A percentile compares a stretch with the other conserved stretches of the same genome.
Conservation (phyloP, 2,797 vertebrate species). For the Falco peregrinus region DNA sequence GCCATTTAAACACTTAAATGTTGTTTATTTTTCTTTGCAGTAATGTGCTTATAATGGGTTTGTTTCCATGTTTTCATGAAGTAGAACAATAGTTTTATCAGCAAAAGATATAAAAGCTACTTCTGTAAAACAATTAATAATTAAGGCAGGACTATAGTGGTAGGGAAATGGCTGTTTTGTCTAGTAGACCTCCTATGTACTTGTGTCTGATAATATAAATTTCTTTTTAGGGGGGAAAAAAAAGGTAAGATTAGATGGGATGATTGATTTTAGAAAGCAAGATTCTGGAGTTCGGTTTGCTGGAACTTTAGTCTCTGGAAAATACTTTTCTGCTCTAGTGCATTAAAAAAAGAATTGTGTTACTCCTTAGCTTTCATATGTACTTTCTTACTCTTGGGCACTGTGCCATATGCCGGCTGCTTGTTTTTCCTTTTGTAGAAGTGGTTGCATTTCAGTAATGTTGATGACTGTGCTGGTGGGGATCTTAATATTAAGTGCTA, state of each 20-base stretch:
- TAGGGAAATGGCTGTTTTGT: background rate
- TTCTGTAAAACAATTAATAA: background rate
- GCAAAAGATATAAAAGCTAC: background rate
- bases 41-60: background rate
- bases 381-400: background rate
- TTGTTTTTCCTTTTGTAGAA: background rate
- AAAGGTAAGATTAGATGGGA: background rate
- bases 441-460: background rate
- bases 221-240: background rate
- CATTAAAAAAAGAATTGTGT: background rate
- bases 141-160: background rate
- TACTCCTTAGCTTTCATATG: background rate
- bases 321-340: background rate
- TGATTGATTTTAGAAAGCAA: background rate
- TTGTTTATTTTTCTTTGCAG: background rate
- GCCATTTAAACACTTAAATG: background rate
- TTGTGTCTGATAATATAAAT: background rate
- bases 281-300: background rate
- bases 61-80: background rate
- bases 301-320: background rate
- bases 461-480: background rate
- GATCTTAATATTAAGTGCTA: background rate
- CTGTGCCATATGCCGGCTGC: accelerated
- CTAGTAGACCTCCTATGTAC: background rate
- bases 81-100: background rate